phyloP scores from a whole-genome alignment of 2,888 invertebrate species.

The Plebejus anna region DNA sequence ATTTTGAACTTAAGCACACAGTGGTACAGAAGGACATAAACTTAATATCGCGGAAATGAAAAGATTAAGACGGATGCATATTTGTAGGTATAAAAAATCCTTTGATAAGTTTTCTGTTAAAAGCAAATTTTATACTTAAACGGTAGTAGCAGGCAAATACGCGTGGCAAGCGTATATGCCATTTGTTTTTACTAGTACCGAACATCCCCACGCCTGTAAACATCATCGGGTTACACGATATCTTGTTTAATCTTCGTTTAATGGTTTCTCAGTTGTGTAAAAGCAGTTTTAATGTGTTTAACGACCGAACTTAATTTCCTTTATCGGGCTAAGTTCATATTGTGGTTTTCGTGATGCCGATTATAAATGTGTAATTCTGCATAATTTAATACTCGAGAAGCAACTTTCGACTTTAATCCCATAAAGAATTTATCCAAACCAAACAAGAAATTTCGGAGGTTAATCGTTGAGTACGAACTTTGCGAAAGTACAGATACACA shows the following conservation, averaged over 20 bases:
- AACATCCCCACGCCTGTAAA: slow-evolving; percentile 6
- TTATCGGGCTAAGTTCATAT: slow-evolving; percentile 47
- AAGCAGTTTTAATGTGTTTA: slow-evolving; percentile 58
- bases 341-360: slow-evolving; percentile 12
- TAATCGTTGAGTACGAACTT: slow-evolving; percentile 16
- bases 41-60: too few species aligned
- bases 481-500: slow-evolving; percentile 1
- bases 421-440: slow-evolving; percentile 10
- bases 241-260: slow-evolving; percentile 73
- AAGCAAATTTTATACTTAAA: not conserved
- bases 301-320: slow-evolving; percentile 44
- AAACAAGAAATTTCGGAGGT: not conserved
- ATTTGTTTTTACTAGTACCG: slow-evolving; percentile 24
- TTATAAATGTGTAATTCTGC: slow-evolving; percentile 9
- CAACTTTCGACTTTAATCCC: not conserved
- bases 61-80: not conserved
- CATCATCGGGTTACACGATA: slow-evolving; percentile 60
- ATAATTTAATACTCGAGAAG: not conserved
- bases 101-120: too few species aligned
- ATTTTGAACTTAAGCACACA: not conserved
- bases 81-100: not conserved
- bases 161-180: not conserved
- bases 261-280: slow-evolving; percentile 52
- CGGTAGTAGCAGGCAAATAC: not conserved
- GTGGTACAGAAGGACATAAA: too few species aligned